These are phyloP conservation scores for Lytechinus pictus DNA, from an alignment of 35 echinoderm and acorn worm genomes.

Conservation along the genomic window DNA sequence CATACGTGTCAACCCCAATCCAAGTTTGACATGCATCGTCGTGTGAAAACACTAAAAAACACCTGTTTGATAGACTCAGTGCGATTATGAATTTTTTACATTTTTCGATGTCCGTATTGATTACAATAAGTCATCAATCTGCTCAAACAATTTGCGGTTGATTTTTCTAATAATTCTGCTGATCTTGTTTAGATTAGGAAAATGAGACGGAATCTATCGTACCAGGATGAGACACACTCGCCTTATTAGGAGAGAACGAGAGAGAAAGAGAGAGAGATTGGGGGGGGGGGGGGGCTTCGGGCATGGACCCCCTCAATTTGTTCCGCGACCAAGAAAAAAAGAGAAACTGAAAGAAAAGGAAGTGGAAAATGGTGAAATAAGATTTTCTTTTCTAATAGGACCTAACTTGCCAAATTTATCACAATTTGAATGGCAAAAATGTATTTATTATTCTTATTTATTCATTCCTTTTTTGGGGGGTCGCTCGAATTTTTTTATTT, in stretches of 20 bases:
- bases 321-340: too few relatives aligned
- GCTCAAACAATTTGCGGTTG: background rate
- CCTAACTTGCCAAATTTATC: too few relatives aligned
- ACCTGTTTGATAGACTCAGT: background rate
- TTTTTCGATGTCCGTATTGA: background rate
- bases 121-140: background rate
- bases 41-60: background rate
- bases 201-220: background rate
- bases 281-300: background rate
- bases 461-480: too few relatives aligned
- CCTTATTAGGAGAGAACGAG: background rate
- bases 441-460: too few relatives aligned
- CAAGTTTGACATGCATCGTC: background rate
- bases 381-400: too few relatives aligned
- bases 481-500: too few relatives aligned
- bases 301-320: background rate
- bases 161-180: background rate
- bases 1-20: background rate
- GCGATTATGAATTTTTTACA: background rate
- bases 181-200: background rate
- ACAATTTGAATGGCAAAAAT: too few relatives aligned
- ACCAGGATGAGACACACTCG: background rate
- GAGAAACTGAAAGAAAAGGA: too few relatives aligned
- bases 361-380: too few relatives aligned
- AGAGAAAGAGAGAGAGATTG: too few relatives aligned